Conservation (phyloP, 1,140 invertebrate genomes). For the Drosophila repletoides region DNA sequence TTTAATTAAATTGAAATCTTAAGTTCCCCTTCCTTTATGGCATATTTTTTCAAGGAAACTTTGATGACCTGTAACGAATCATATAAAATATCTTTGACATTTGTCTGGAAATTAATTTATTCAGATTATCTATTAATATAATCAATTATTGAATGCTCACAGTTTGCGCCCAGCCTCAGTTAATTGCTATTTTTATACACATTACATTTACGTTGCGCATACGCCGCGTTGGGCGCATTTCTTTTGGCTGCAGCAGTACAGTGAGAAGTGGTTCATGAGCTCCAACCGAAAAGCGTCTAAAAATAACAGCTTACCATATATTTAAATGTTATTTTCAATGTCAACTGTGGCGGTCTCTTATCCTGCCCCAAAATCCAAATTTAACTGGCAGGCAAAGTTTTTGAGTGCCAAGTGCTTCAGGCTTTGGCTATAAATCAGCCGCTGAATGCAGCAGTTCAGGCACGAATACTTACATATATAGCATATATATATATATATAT, state of each 20-base stretch:
- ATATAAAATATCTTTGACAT: no score
- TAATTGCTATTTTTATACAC: constrained; percentile 12
- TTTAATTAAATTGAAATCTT: no score
- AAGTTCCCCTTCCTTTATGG: no score
- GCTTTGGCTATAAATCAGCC: constrained; percentile 37
- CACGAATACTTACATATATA: constrained; percentile 9
- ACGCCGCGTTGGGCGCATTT: not conserved
- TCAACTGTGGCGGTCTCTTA: constrained; percentile 24
- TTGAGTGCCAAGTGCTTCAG: constrained; percentile 32
- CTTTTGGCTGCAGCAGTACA: not conserved
- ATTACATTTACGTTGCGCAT: constrained; percentile 26
- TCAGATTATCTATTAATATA: constrained; percentile 3
- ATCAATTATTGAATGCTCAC: not conserved
- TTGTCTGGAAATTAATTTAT: no score
- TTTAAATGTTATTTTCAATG: constrained; percentile 48
- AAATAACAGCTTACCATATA: constrained; percentile 37
- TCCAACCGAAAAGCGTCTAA: constrained; percentile 18
- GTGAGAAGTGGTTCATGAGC: not conserved
- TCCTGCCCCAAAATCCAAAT: constrained; percentile 13
- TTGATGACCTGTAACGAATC: no score
- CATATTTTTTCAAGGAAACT: no score
- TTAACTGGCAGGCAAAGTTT: constrained; percentile 33
- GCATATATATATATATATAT: no score
- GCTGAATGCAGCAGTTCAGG: constrained; percentile 30
- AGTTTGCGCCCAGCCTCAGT: constrained; percentile 3